Conservation (phyloP, 2,888 invertebrate genomes). For the Lucinisca nassula region DNA sequence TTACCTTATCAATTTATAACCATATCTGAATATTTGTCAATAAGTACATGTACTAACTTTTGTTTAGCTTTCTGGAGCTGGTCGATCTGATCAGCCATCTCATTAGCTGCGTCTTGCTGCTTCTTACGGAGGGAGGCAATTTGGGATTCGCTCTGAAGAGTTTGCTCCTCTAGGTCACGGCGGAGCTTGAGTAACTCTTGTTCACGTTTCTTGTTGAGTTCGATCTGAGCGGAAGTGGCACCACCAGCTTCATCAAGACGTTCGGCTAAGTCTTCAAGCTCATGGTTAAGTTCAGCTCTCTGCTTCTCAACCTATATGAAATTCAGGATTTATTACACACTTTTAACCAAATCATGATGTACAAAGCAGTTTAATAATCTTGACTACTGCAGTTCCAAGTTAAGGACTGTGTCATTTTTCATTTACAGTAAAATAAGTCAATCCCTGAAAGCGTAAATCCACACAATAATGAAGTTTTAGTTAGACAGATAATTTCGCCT, state of each 20-base stretch:
- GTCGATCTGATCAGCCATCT: slow-evolving; percentile 99
- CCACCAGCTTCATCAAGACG: slow-evolving; percentile 98
- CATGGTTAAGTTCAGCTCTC: slow-evolving; percentile 98
- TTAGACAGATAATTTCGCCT: too few species aligned
- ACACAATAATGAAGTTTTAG: too few species aligned
- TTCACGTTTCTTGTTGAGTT: slow-evolving; percentile 99
- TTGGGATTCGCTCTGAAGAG: slow-evolving; percentile 99
- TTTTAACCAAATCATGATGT: too few species aligned
- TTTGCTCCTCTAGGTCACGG: slow-evolving; percentile 98
- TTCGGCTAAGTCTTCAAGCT: slow-evolving; percentile 93
- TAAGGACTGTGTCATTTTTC: too few species aligned
- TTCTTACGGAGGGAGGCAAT: slow-evolving; percentile 99
- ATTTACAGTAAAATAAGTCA: too few species aligned
- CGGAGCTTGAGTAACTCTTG: slow-evolving; percentile 99
- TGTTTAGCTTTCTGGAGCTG: slow-evolving; percentile 99
- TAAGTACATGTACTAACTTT: too few species aligned
- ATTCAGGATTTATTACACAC: too few species aligned
- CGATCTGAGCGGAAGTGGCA: slow-evolving; percentile 98
- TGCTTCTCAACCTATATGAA: slow-evolving; percentile 99
- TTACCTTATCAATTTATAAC: too few species aligned
- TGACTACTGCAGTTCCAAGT: too few species aligned
- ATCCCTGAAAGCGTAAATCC: too few species aligned
- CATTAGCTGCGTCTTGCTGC: slow-evolving; percentile 99
- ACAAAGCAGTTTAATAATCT: too few species aligned
- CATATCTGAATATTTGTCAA: too few species aligned